These are phyloP conservation scores for Athrips mouffetella DNA, from an alignment of 2,888 invertebrate genomes.

Conservation along the genomic window DNA sequence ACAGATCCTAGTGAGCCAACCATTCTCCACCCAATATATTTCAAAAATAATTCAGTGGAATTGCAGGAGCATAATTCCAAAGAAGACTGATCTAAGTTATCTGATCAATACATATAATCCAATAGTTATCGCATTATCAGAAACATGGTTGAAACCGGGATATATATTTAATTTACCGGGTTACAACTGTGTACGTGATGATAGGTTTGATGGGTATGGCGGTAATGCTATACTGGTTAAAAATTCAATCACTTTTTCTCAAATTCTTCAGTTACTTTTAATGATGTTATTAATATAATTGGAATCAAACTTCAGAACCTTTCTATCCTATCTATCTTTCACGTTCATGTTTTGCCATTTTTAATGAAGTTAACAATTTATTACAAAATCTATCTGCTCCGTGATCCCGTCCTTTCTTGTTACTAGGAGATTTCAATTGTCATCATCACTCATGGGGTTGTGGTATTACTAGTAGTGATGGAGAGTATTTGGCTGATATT, in stretches of 20 bases:
- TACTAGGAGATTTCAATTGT: constrained; percentile 4
- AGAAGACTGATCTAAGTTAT: not conserved
- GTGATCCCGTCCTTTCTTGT: no score
- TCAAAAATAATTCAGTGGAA: no score
- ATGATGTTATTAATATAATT: not conserved
- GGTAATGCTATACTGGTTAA: not conserved
- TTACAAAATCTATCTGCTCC: not conserved
- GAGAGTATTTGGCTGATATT: not conserved
- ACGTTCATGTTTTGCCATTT: not conserved
- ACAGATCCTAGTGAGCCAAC: not conserved
- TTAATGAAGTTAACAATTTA: constrained; percentile 1
- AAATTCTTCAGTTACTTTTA: not conserved
- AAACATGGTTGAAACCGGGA: no score
- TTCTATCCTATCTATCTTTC: not conserved
- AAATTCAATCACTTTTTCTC: not conserved
- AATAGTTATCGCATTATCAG: not conserved
- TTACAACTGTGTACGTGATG: constrained; percentile 12
- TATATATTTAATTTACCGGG: constrained; percentile 11
- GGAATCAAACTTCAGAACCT: not conserved
- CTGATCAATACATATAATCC: not conserved
- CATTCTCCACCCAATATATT: not conserved
- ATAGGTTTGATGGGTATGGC: constrained; percentile 1
- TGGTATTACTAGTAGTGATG: not conserved
- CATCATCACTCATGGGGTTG: not conserved
- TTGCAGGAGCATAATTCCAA: not conserved